A percentile compares a stretch with the other conserved stretches of the same genome.
phyloP scores from a whole-genome alignment of 2,113 vertebrate species.

The Verasper variegatus region DNA sequence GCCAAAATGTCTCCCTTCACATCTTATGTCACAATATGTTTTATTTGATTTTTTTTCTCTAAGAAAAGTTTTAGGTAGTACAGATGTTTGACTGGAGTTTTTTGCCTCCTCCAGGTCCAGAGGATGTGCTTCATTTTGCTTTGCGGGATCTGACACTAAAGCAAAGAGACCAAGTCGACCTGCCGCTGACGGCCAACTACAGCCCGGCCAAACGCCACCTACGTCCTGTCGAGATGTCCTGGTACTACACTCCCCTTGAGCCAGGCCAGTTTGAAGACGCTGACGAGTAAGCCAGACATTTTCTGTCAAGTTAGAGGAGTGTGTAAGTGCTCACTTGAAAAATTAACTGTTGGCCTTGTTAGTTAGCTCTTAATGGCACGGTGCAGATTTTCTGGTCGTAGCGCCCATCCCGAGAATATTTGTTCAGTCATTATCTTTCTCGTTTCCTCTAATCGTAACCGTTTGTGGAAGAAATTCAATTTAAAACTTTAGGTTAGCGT shows the following conservation, averaged over 20 bases:
- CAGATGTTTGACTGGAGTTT: neutral
- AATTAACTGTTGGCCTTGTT: neutral
- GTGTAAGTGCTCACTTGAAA: neutral
- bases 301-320: neutral
- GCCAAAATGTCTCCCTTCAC: neutral
- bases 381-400: neutral
- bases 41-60: neutral
- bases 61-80: neutral
- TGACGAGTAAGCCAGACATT: slow-evolving; percentile 52
- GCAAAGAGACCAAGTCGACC: neutral
- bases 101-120: slow-evolving; percentile 63
- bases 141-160: slow-evolving; percentile 32
- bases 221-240: slow-evolving; percentile 45
- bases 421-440: slow-evolving; percentile 7
- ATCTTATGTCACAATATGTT: neutral
- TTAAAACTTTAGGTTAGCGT: neutral
- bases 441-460: neutral
- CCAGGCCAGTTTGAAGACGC: slow-evolving; percentile 77
- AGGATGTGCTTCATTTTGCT: slow-evolving; percentile 60
- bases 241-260: slow-evolving; percentile 5
- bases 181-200: slow-evolving; percentile 47
- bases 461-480: slow-evolving; percentile 1
- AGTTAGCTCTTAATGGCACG: neutral
- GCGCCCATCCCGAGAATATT: neutral
- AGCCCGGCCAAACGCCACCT: slow-evolving; percentile 67